Evolutionary conservation across 2,797 vertebrate species (phyloP), one percentile per base, ranked within the genome.

Genomic region (Apogon hyalosoma): DNA sequence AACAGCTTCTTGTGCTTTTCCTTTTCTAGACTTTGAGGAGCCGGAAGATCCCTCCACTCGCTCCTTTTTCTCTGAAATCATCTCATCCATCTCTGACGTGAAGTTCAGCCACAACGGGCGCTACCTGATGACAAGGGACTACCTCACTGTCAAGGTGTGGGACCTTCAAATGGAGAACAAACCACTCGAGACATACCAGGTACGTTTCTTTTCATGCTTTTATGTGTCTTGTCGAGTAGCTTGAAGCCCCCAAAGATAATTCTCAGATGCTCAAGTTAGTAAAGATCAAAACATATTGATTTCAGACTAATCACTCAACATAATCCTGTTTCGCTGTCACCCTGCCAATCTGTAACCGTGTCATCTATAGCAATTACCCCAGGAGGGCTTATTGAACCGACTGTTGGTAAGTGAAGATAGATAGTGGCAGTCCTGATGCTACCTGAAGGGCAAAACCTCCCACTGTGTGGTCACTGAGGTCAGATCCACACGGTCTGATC

Each of bases 91-190:
- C 90, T 98, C 97, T 0, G 97, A 98, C 15, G 96, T 97, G 57
- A 98, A 98, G 87, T 98, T 98, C 88, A 98, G 97, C 88, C 97
- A 98, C 94, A 98, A 95, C 1, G 97, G 97, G 58, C 95, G 97
- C 79, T 97, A 96, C 77, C 95, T 98, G 92, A 98, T 98, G 97
- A 98, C 97, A 71, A 93, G 97, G 78, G 97, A 98, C 93, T 98
- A 98, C 90, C 96, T 98, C 89, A 97, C 97, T 0, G 95, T 97
- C 75, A 98, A 98, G 80, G 97, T 98, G 88, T 98, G 97, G 97
- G 97, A 98, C 89, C 94, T 98, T 76, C 97, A 98, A 85, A 98
- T 98, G 97, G 97, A 98, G 91, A 98, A 95, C 90, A 94, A 96
- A 69, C 97, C 97, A 8, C 93, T 98, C 0, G 97, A 98, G 93